A percentile compares a stretch with the other conserved stretches of the same genome.
These are phyloP conservation scores for Sturnus vulgaris DNA, from an alignment of 2,113 vertebrate species.

Conservation along the genomic window DNA sequence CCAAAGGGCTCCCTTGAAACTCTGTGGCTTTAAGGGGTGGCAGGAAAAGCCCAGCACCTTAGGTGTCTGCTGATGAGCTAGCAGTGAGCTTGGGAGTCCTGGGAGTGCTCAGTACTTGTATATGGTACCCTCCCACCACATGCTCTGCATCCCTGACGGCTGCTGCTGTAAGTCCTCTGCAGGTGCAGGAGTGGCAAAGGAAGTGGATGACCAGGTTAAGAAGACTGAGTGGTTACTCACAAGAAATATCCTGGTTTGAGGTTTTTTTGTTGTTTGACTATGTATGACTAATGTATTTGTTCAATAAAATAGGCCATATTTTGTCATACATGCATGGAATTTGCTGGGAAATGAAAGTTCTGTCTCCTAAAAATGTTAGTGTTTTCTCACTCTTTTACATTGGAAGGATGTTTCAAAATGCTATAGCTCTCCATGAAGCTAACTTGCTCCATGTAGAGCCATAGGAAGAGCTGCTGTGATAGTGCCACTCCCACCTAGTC, in stretches of 20 bases:
- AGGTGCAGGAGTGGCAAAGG: not conserved
- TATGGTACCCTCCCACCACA: fast-evolving
- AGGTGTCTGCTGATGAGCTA: not conserved
- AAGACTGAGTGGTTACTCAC: not conserved
- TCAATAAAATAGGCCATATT: not conserved
- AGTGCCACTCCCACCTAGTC: not conserved
- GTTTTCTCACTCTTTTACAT: not conserved
- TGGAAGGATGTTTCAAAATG: not conserved
- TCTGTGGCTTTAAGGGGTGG: not conserved
- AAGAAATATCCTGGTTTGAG: not conserved
- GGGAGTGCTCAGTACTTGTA: not conserved
- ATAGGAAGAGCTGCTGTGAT: not conserved
- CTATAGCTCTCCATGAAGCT: not conserved
- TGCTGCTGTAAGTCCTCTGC: not conserved
- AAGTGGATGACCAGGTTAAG: not conserved
- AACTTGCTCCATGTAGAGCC: not conserved
- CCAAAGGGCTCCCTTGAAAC: not conserved
- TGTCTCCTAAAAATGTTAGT: not conserved
- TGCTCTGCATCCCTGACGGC: not conserved
- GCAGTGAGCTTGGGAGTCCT: not conserved
- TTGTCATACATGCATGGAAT: not conserved
- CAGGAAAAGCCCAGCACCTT: not conserved
- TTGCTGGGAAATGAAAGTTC: not conserved
- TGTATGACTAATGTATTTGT: not conserved
- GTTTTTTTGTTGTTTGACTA: not conserved